phyloP scores from a whole-genome alignment of 2,113 vertebrate species.

The Scalopus aquaticus region DNA sequence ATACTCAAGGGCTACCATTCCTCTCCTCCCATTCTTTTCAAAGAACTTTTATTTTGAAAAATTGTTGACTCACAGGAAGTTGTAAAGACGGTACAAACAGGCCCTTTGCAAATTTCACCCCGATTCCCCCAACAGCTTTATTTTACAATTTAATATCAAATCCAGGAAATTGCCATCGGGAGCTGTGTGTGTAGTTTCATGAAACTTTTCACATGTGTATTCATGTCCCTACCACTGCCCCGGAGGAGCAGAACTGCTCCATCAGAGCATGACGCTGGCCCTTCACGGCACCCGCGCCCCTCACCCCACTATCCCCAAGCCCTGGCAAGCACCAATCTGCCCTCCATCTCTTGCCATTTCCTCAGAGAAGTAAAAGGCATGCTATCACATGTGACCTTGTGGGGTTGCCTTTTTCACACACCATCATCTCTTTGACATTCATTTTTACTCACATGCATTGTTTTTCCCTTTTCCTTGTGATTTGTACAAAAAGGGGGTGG shows the following conservation, averaged over 20 bases:
- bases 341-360: conserved; percentile 55
- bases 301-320: not conserved
- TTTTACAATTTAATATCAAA: not conserved
- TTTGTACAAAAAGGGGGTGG: not conserved
- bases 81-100: conserved; percentile 28
- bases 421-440: conserved; percentile 28
- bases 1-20: not conserved
- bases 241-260: not conserved
- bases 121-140: not conserved
- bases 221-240: not conserved
- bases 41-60: conserved; percentile 39
- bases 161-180: not conserved
- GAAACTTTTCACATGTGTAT: not conserved
- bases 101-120: conserved; percentile 11
- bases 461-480: not conserved
- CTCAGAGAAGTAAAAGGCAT: conserved; percentile 36
- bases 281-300: not conserved
- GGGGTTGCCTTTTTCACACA: conserved; percentile 25
- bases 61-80: conserved; percentile 24
- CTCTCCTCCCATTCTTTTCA: not conserved
- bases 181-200: not conserved
- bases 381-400: conserved; percentile 9
- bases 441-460: not conserved
- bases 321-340: conserved; percentile 23
- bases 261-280: not conserved